These are phyloP conservation scores for Nothura maculosa DNA, from an alignment of 2,797 vertebrate genomes.

Conservation along the genomic window DNA sequence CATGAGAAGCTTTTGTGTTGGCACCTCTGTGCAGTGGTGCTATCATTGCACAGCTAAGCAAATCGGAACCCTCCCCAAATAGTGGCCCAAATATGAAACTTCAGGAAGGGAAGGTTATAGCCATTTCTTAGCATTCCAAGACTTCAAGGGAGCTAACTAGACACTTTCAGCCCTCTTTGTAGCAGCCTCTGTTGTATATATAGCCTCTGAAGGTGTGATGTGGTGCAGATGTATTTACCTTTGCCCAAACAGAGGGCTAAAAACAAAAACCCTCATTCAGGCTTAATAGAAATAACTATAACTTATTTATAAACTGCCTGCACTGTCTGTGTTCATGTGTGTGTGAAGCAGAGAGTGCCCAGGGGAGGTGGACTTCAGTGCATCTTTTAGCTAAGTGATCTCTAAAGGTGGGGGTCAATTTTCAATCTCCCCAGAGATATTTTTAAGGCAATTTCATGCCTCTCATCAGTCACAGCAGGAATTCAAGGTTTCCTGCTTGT, in stretches of 20 bases:
- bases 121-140: not conserved
- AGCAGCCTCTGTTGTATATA: not conserved
- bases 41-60: not conserved
- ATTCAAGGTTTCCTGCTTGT: not conserved
- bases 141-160: not conserved
- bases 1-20: not conserved
- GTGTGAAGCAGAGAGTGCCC: fast-evolving
- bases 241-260: not conserved
- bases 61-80: not conserved
- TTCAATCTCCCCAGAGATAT: not conserved
- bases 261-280: not conserved
- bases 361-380: not conserved
- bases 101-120: fast-evolving
- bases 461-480: not conserved
- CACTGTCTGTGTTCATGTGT: fast-evolving
- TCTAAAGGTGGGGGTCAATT: fast-evolving
- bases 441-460: not conserved
- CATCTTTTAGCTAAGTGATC: not conserved
- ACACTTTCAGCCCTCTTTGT: not conserved
- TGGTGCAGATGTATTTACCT: not conserved
- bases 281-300: not conserved
- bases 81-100: fast-evolving
- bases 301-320: not conserved
- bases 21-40: not conserved
- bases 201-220: fast-evolving